Conservation (phyloP, 2,113 vertebrate genomes). For the Thamnaconus septentrionalis region DNA sequence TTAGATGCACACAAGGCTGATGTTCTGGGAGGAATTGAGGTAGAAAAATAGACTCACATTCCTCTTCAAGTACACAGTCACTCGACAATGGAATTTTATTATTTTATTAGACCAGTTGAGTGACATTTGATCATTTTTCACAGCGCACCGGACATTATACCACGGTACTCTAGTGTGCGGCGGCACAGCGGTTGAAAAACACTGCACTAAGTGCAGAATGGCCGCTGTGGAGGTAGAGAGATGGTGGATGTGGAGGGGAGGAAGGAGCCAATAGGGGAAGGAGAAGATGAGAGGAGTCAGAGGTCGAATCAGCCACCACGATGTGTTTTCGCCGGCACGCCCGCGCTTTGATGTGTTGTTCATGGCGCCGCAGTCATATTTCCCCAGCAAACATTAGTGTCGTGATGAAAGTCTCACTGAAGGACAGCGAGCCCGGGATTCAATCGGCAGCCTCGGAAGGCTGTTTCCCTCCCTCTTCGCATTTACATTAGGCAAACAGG, state of each 20-base stretch:
- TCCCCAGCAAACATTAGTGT: conserved; percentile 29
- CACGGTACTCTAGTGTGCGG: no score
- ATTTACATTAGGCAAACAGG: conserved; percentile 12
- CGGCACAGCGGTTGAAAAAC: conserved; percentile 1
- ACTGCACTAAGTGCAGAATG: conserved; percentile 36
- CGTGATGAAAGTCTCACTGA: conserved; percentile 42
- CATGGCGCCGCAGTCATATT: conserved; percentile 34
- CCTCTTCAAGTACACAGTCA: conserved; percentile 24
- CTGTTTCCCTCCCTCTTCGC: conserved; percentile 8
- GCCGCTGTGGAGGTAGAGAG: not conserved
- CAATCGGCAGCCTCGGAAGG: no score
- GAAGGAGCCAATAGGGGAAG: not conserved
- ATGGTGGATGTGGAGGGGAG: not conserved
- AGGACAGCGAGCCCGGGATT: conserved; percentile 25
- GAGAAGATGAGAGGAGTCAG: conserved; percentile 8
- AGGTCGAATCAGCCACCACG: conserved; percentile 6
- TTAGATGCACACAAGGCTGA: no score
- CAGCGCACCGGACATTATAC: no score
- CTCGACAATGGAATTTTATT: no score
- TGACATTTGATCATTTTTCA: no score
- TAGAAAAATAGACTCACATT: no score
- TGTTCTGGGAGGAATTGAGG: no score
- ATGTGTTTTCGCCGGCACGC: no score
- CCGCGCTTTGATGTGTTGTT: conserved; percentile 13
- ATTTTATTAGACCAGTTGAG: no score